Base-by-base conservation (phyloP, 2,888 invertebrate species). In the Chymomyza amoena region DNA sequence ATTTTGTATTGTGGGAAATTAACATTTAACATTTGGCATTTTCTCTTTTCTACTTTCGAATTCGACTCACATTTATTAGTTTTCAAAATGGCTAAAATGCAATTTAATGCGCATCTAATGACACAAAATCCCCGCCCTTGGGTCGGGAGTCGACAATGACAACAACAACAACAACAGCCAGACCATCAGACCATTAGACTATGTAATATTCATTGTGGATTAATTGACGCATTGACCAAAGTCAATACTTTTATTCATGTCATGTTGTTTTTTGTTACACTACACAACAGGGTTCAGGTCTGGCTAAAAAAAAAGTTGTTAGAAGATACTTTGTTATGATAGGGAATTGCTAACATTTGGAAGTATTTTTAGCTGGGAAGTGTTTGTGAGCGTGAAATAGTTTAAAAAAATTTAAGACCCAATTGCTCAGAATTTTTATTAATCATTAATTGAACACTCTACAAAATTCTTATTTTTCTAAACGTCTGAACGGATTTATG, bases 21-120 rank as follows among this genome's bases (percentile, higher is more conserved):
- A 74, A 74, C 74, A 80, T 77, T 77, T 72, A 66, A 72, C 83
- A 78, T 81, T 70, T 78, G 75, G 15, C 20, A 28, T 57, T 57
- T 57, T 57, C 13, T 13, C 39, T 45, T 45, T 45, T 45, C 39
- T 7, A 45, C 39, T 45, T 45, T 45, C 13, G 13, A 10, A 25
- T 57, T 18, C 25, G 25, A 20, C 25, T 57, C 57, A 25, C 7
- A 57, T 57, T 57, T 57, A 57, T 57, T 57, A 57, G 57, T 66
- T 66, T 66, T 66, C 52, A 66, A 64, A 63, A 68, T 28, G 59
- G 25, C 50, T 70, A 75, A 61, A 75, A 74, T 76, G 69, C 50
- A 64, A 75, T 75, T 77, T 68, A 68, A 78, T 73, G 76, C 74
- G 66, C 51, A 54, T 69, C 61, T 69, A 76, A 79, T 77, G 74